Evolutionary conservation across 1,140 invertebrate species (phyloP), one percentile per base, ranked within the genome.

Genomic region (Procambarus virginalis): DNA sequence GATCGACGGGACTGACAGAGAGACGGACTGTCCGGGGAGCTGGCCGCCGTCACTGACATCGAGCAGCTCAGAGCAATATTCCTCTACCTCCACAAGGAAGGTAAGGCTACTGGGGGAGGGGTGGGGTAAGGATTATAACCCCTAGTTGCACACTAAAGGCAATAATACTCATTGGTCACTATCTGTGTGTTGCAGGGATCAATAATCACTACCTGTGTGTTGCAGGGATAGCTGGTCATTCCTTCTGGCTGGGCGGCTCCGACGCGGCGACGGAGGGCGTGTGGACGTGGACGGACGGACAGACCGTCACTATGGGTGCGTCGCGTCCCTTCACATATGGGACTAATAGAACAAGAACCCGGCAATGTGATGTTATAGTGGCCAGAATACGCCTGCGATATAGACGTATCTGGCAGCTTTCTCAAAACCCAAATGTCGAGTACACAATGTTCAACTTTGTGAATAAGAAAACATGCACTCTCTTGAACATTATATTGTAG

Each of bases 191-290:
- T 64, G 60, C 60, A 64, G 17, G 60, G 17, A 64, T 20, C 60
- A 14, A 9, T 17, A 20, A 64, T 64, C 60, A 64, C 10, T 64
- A 14, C 4, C 75, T 77, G 14, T 34, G 34, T 49, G 48, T 49
- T 60, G 79, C 79, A 81, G 79, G 17, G 20, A 81, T 81, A 14
- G 79, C 79, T 51, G 46, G 17, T 34, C 46, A 81, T 20, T 55
- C 49, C 48, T 81, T 58, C 79, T 81, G 79, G 79, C 55, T 81
- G 49, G 79, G 79, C 5, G 79, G 49, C 49, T 81, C 79, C 22
- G 79, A 81, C 55, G 48, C 5, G 22, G 79, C 48, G 14, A 5
- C 12, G 14, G 79, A 81, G 14, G 79, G 51, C 3, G n/a, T 51
- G 17, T 81, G 79, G 79, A 58, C 5, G 20, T 81, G 79, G 79